Evolutionary conservation across 2,113 vertebrate genomes (phyloP), one percentile per base, ranked within the genome.

Genomic region (Plecotus auritus): DNA sequence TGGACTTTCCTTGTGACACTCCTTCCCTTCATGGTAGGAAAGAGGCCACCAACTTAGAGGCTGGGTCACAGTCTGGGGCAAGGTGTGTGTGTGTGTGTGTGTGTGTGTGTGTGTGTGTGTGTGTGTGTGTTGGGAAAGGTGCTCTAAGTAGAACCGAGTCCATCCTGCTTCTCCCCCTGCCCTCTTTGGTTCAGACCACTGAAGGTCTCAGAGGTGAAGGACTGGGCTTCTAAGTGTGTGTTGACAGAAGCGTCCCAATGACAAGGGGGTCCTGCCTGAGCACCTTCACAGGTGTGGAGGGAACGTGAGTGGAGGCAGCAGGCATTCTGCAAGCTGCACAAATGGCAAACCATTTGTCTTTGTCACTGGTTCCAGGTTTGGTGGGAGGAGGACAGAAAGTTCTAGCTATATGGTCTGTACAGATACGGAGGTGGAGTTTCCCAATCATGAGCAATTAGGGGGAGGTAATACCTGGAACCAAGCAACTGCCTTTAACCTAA

Each of bases 11-110:
- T 76, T 97, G 1, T 64, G 83, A 95, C 91, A 95, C 93, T 89
- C 66, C 96, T 35, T 98, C 51, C 91, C 91, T 37, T 61, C 93
- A 3, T 11, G 93, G 97, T 97, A 96, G 30, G 91, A 73, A n/a
- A 80, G 12, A 88, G 49, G 30, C 14, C 59, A 54, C 23, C 4
- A 1, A 3, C n/a, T 51, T 37, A 51, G 40, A 90, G 16, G 22
- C 12, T 23, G 13, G 49, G 10, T 14, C 70, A 51, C 30, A 32
- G 9, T 49, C 26, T 42, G 51, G 28, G 28, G 30, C 5, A 8
- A 81, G 6, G 37, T 5, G 5, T 59, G 11, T 61, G 30, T 59
- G 56, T 59, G 22, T 59, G 56, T 59, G 47, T 47, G 37, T 40
- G 37, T 40, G 56, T 23, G 56, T 59, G 56, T 59, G 56, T 59